phyloP scores from a whole-genome alignment of 2,797 vertebrate genomes.

The Rhabdophis nuchalis region DNA sequence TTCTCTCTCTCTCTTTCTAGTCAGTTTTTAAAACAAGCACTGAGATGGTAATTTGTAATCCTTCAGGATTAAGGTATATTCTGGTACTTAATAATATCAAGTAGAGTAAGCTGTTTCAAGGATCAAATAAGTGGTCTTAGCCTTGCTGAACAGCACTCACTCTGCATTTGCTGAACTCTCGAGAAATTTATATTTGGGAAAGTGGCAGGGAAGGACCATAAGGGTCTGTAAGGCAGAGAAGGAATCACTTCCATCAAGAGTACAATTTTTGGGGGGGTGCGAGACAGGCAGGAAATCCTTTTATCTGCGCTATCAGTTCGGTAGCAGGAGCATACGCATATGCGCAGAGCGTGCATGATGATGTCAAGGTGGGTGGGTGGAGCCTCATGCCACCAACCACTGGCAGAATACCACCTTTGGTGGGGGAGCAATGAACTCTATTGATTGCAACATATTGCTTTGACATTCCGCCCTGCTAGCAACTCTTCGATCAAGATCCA shows the following conservation, averaged over 20 bases:
- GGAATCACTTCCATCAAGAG: background rate
- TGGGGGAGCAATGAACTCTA: too few relatives aligned
- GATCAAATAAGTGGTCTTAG: background rate
- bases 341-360: too few relatives aligned
- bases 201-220: background rate
- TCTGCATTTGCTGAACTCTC: background rate
- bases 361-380: too few relatives aligned
- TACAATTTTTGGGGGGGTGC: background rate
- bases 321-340: too few relatives aligned
- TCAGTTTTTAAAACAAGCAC: background rate
- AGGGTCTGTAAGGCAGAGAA: background rate
- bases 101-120: background rate
- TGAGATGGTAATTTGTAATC: background rate
- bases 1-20: background rate
- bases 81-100: background rate
- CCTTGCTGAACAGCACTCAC: background rate
- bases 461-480: background rate
- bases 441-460: background rate
- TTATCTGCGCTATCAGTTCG: too few relatives aligned
- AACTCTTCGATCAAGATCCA: background rate
- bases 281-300: too few relatives aligned
- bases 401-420: too few relatives aligned
- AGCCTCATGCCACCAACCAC: too few relatives aligned
- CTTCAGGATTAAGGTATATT: background rate
- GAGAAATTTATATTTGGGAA: background rate